phyloP scores from a whole-genome alignment of 2,888 invertebrate genomes.

The Orchestes rusci region DNA sequence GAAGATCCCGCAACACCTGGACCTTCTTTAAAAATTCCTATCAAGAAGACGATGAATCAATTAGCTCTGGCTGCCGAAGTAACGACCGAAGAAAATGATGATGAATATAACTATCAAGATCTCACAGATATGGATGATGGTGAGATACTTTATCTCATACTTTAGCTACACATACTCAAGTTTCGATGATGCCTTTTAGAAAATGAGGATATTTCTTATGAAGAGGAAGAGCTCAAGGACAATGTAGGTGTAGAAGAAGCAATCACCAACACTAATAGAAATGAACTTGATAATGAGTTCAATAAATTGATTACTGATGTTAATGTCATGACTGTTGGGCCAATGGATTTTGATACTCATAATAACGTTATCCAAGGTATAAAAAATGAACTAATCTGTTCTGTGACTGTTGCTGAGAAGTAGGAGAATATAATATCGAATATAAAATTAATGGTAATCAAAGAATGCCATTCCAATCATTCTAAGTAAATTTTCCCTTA shows the following conservation, averaged over 20 bases:
- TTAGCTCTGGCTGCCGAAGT: constrained; percentile 23
- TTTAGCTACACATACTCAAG: too few species aligned
- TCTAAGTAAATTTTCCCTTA: too few species aligned
- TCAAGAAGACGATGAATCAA: constrained; percentile 27
- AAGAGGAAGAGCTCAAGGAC: constrained; percentile 8
- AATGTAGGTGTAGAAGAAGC: constrained; percentile 11
- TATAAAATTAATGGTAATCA: too few species aligned
- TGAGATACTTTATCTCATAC: too few species aligned
- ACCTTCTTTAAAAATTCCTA: constrained; percentile 17
- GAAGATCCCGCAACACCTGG: constrained; percentile 27
- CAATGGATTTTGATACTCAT: too few species aligned
- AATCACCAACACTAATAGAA: constrained; percentile 2
- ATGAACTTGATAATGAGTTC: constrained; percentile 4
- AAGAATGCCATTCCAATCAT: too few species aligned
- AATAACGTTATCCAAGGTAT: too few species aligned
- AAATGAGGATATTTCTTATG: constrained; percentile 17
- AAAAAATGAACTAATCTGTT: too few species aligned
- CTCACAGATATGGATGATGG: constrained; percentile 13
- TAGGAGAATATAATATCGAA: too few species aligned
- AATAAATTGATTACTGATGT: constrained; percentile 8
- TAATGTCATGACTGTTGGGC: too few species aligned
- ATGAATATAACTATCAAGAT: constrained; percentile 24
- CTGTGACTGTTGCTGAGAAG: too few species aligned
- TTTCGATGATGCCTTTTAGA: too few species aligned
- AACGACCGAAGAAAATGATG: constrained; percentile 24